Evolutionary conservation across 53 echinoderm and acorn worm genomes (phyloP), one percentile per base, ranked within the genome.

Genomic region (Crossaster papposus): DNA sequence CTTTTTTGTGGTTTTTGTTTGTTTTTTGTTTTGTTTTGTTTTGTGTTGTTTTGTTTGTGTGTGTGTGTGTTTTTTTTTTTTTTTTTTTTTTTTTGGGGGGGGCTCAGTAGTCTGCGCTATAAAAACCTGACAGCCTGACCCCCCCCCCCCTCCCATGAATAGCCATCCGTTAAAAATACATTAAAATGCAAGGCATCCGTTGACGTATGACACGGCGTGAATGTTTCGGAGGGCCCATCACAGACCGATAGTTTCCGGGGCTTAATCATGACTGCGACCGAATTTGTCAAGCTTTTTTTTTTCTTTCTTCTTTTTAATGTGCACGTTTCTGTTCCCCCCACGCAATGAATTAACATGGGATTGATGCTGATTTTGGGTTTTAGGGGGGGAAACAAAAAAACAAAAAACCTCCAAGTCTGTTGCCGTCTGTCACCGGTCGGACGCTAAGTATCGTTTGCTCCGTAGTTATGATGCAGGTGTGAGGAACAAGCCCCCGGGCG

Each of bases 401-500:
- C 34, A 37, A n/a, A 37, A 76, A 33, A 38, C 55, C 87, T 33
- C 76, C 77, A 87, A 72, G 87, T 76, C 77, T 77, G 77, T 87
- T 77, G 77, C 36, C 63, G 87, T 87, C 87, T 87, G 87, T 87
- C 87, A 87, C 62, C 77, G 58, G n/a, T 53, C 77, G 76, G 87
- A 87, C 58, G 87, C 75, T 55, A 58, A 77, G 77, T 87, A 87
- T 87, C 87, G 87, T 77, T 87, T 87, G 87, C 77, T 87, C 55
- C 87, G 72, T 87, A 76, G 87, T 87, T 85, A 87, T 72, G 74
- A 76, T 36, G 87, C 87, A 87, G 87, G 87, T 87, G 87, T 36
- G 63, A 87, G 35, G 77, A 30, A 87, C 87, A 87, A 87, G 87
- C 87, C 87, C 87, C 58, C 14, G 33, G 87, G 87, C 87, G 30